Evolutionary conservation across 2,797 vertebrate genomes (phyloP).

Genomic region (Gymnothorax reevesii): DNA sequence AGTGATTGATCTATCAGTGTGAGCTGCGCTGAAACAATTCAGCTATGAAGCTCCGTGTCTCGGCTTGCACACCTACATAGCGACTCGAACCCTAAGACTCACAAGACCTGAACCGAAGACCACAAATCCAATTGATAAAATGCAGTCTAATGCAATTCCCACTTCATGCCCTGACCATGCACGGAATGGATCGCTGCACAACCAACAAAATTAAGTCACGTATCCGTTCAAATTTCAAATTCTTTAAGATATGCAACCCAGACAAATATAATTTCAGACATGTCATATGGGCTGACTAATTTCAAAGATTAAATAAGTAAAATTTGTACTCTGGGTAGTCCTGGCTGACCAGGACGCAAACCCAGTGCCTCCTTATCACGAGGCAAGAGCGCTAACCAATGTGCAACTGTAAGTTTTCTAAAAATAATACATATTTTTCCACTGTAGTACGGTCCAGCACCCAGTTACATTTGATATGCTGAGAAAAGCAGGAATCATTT

Average conservation of each 20-base stretch:
- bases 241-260: neutral
- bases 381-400: too few relatives aligned
- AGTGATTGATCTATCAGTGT: neutral
- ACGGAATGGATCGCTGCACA: neutral
- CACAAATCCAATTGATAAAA: neutral
- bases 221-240: neutral
- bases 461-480: too few relatives aligned
- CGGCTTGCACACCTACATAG: neutral
- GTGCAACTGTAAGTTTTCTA: too few relatives aligned
- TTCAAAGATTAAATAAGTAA: neutral
- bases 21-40: neutral
- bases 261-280: neutral
- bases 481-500: neutral
- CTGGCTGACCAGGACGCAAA: too few relatives aligned
- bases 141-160: neutral
- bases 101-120: neutral
- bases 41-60: neutral
- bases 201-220: neutral
- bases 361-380: too few relatives aligned
- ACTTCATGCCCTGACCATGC: neutral
- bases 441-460: too few relatives aligned
- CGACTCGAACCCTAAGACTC: neutral
- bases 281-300: neutral
- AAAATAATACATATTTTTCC: neutral
- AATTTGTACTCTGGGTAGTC: too few relatives aligned